Percentiles rank a stretch among this genome's conserved stretches.
These are phyloP conservation scores for Orientallactaga sibirica DNA, from an alignment of 2,797 vertebrate species.

Conservation along the genomic window DNA sequence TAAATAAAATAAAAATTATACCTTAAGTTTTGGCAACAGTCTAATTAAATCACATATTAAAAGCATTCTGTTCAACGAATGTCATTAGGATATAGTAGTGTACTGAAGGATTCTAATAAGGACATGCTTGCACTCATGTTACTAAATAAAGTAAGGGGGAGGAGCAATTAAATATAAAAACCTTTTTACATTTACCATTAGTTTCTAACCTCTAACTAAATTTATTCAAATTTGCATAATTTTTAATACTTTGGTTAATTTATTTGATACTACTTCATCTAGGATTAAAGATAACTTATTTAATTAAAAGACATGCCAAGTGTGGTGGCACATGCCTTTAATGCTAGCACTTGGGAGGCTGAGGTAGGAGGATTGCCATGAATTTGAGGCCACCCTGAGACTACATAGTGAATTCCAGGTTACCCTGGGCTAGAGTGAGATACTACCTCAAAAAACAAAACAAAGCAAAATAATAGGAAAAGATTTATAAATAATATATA, in stretches of 20 bases:
- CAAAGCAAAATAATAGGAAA: neutral
- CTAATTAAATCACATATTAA: constrained; percentile 3
- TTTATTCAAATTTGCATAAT: neutral
- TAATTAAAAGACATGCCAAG: too few species aligned
- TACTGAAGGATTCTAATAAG: neutral
- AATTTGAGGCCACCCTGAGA: too few species aligned
- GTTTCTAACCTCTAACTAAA: neutral
- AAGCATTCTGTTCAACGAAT: neutral
- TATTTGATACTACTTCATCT: neutral
- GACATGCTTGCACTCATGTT: neutral
- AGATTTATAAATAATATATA: neutral
- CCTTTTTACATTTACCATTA: neutral
- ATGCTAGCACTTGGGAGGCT: too few species aligned
- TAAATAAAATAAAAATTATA: neutral
- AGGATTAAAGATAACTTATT: neutral
- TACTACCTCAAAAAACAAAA: too few species aligned
- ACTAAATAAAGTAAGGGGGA: neutral
- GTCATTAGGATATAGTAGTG: neutral
- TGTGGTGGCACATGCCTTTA: too few species aligned
- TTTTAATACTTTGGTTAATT: neutral
- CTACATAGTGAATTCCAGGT: too few species aligned
- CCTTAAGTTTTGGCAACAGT: neutral
- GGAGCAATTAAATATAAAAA: neutral
- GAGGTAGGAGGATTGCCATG: too few species aligned
- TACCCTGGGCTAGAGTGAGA: too few species aligned